Evolutionary conservation across 2,888 invertebrate genomes (phyloP).

Genomic region (Timandra comae): DNA sequence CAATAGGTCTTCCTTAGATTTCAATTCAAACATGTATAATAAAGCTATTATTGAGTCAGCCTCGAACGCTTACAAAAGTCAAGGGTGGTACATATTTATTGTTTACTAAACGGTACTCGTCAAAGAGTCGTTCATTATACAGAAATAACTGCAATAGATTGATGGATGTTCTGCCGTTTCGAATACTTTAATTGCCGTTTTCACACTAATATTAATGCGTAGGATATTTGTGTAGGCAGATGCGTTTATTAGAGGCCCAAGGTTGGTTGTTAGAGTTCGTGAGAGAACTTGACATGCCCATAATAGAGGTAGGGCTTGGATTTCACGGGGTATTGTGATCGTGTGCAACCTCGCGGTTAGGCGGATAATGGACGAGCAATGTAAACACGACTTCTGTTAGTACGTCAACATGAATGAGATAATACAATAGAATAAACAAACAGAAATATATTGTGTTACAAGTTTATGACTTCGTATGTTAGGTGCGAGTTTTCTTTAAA

Average conservation of each 20-base stretch:
- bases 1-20: slow-evolving; percentile 38
- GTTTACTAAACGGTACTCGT: slow-evolving; percentile 40
- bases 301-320: slow-evolving; percentile 19
- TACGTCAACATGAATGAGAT: no score
- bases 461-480: no score
- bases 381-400: slow-evolving; percentile 15
- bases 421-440: no score
- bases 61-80: slow-evolving; percentile 53
- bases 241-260: slow-evolving; percentile 23
- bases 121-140: slow-evolving; percentile 7
- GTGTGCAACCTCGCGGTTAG: slow-evolving; percentile 32
- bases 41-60: slow-evolving; percentile 39
- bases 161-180: slow-evolving; percentile 30
- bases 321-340: slow-evolving; percentile 25
- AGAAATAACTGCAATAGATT: slow-evolving; percentile 18
- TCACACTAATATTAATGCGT: slow-evolving; percentile 29
- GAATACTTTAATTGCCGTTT: slow-evolving; percentile 37
- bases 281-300: slow-evolving; percentile 20
- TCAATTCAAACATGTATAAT: slow-evolving; percentile 36
- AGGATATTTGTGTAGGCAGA: slow-evolving; percentile 23
- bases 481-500: no score
- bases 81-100: slow-evolving; percentile 49
- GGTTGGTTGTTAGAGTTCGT: slow-evolving; percentile 31
- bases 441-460: no score
- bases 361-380: slow-evolving; percentile 22